These are phyloP conservation scores for Tanypteryx hageni DNA, from an alignment of 2,888 invertebrate genomes.

Conservation along the genomic window DNA sequence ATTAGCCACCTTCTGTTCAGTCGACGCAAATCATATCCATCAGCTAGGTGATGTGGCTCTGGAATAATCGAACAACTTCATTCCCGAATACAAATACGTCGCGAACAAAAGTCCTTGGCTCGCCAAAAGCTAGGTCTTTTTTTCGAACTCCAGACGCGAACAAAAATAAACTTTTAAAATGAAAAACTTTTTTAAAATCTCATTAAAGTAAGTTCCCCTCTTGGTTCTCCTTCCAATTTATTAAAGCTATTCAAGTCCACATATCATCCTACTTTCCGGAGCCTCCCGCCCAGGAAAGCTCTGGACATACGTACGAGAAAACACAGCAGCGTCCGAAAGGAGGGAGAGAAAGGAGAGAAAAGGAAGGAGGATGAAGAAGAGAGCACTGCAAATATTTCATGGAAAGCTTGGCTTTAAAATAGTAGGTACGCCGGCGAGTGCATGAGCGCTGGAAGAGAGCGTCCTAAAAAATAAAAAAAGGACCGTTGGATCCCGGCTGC, in stretches of 20 bases:
- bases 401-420: not conserved
- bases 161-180: not conserved
- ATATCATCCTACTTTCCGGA: not conserved
- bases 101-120: no score
- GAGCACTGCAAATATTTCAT: not conserved
- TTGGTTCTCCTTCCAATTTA: not conserved
- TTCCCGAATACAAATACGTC: no score
- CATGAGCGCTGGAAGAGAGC: not conserved
- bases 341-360: not conserved
- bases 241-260: not conserved
- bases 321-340: not conserved
- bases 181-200: not conserved
- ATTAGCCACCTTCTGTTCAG: no score
- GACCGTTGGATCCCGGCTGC: not conserved
- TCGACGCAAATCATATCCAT: no score
- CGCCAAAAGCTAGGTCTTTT: not conserved
- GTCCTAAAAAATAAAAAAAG: constrained; percentile 11
- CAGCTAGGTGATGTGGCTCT: no score
- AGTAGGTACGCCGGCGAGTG: not conserved
- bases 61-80: no score
- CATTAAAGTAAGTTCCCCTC: no score
- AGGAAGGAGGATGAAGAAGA: not conserved
- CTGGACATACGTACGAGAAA: not conserved
- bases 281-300: no score
- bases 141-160: not conserved